Conservation (phyloP, 2,888 invertebrate species). For the Rhamphomyia laevipes region DNA sequence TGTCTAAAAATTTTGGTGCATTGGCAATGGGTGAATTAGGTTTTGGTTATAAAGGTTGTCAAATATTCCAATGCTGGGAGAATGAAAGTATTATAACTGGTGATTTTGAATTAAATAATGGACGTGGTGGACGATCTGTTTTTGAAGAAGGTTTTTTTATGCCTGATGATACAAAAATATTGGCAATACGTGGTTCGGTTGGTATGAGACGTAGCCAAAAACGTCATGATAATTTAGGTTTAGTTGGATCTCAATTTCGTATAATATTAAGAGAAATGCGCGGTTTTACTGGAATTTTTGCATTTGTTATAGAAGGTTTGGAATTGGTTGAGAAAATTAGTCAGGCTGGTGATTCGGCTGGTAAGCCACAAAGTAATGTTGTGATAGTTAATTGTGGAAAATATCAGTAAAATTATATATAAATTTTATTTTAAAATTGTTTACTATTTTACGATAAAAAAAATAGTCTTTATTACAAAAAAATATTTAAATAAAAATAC, state of each 20-base stretch:
- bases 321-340: constrained; percentile 69
- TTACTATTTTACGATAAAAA: no score
- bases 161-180: constrained; percentile 68
- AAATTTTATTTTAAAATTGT: no score
- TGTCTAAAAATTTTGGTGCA: constrained; percentile 67
- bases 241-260: constrained; percentile 77
- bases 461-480: no score
- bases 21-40: constrained; percentile 62
- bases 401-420: constrained; percentile 39
- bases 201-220: constrained; percentile 73
- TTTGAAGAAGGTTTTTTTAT: constrained; percentile 67
- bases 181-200: constrained; percentile 63
- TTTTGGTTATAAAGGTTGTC: constrained; percentile 66
- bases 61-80: constrained; percentile 73
- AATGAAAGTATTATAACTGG: constrained; percentile 71
- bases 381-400: constrained; percentile 64
- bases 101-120: constrained; percentile 70
- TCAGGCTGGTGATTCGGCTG: constrained; percentile 62
- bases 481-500: no score
- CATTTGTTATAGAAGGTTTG: constrained; percentile 66
- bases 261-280: constrained; percentile 71
- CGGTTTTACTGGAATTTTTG: constrained; percentile 72
- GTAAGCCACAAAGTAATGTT: constrained; percentile 64
- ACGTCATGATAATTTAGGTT: constrained; percentile 64
- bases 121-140: constrained; percentile 64